phyloP scores from a whole-genome alignment of 2,888 invertebrate species.

The Acleris literana region DNA sequence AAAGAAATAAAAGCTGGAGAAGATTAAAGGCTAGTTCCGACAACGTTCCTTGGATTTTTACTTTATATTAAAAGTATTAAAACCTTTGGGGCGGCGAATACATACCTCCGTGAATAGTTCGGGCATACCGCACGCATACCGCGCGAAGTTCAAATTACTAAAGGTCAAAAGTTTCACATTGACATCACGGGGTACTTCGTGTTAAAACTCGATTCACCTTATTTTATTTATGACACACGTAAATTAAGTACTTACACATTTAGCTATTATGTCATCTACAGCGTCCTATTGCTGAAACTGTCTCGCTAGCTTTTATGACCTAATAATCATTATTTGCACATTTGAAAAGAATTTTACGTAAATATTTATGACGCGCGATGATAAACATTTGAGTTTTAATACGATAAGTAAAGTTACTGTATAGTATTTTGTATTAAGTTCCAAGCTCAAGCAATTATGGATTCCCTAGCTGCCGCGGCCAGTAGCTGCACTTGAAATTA shows the following conservation, averaged over 20 bases:
- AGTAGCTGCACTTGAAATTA: too few relatives aligned
- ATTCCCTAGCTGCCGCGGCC: too few relatives aligned
- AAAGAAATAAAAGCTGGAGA: constrained; percentile 22
- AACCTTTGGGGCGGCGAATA: constrained; percentile 8
- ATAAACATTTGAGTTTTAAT: too few relatives aligned
- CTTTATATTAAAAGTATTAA: constrained; percentile 18
- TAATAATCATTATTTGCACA: too few relatives aligned
- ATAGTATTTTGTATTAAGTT: too few relatives aligned
- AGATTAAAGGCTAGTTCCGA: constrained; percentile 20
- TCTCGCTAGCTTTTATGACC: not conserved
- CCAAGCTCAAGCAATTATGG: too few relatives aligned
- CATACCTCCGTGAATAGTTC: constrained; percentile 6
- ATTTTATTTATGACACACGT: not conserved
- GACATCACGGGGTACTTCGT: constrained; percentile 15
- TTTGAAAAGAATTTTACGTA: too few relatives aligned
- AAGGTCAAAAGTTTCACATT: constrained; percentile 29
- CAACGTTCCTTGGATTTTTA: constrained; percentile 16
- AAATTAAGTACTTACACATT: not conserved
- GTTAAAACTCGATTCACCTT: constrained; percentile 19
- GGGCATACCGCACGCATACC: constrained; percentile 21
- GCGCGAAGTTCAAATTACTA: constrained; percentile 14
- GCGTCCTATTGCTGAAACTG: not conserved
- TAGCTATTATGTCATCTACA: not conserved
- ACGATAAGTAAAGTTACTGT: too few relatives aligned
- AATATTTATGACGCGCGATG: too few relatives aligned